Base-by-base conservation (phyloP, 2,888 invertebrate species). In the Xylocampa areola region DNA sequence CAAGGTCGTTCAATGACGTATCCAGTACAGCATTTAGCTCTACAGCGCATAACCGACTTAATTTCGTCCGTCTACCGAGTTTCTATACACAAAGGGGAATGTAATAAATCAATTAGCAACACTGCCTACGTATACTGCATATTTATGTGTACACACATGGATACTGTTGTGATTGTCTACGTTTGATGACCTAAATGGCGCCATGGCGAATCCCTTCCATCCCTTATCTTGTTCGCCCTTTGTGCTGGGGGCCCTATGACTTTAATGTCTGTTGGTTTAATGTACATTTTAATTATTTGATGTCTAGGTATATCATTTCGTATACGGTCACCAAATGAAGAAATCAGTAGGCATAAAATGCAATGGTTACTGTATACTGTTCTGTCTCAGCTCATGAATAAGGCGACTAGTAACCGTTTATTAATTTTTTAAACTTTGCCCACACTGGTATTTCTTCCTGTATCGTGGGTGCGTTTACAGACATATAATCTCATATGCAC, bases 81-180 rank as follows among this genome's bases (percentile, higher is more conserved):
- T 53, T 62, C 48, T 48, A 33, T 40, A 50, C 51, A 66, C 61
- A 66, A 70, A 62, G 57, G 69, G 65, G 70, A 58, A 57, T 57
- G 65, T 73, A 64, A 74, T 80, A 77, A 80, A 79, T 74, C 79
- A 79, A 80, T 80, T 79, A 76, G 40, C 44, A 25, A 48, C 45
- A 47, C 47, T 50, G 60, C 25, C 23, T 58, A 37, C 35, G 30
- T 49, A 45, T 57, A 52, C 33, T 69, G 23, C 36, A 40, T 64
- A 44, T 48, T 48, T 57, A 30, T 40, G 33, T 50, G 16, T 37
- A n/a, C n/a, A n/a, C n/a, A n/a, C n/a, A 14, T 29, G 10, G 8
- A 40, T 33, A n/a, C 29, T 43, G 16, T 44, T 45, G 43, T 51
- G 43, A 50, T 55, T 66, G 13, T 27, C n/a, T 41, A 10, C 33